phyloP scores from a whole-genome alignment of 2,888 invertebrate genomes.

The Polia nebulosa region DNA sequence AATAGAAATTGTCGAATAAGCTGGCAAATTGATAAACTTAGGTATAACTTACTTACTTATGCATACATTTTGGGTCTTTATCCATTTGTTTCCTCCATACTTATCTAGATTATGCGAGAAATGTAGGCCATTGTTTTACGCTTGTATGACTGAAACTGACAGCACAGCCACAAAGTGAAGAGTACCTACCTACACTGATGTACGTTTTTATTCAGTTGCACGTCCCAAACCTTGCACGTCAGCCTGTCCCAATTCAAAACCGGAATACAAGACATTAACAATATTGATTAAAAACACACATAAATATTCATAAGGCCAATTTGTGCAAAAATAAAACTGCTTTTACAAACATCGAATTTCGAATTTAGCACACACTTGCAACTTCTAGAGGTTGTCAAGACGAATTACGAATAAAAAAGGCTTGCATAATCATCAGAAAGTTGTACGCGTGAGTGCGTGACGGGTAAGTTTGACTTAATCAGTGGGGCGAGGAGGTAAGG shows the following conservation, averaged over 20 bases:
- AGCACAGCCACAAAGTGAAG: neutral
- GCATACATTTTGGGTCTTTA: neutral
- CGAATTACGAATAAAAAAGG: constrained; percentile 33
- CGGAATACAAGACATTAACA: constrained; percentile 17
- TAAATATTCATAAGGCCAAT: constrained; percentile 39
- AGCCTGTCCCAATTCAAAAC: constrained; percentile 26
- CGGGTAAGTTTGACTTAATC: constrained; percentile 45
- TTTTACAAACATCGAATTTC: constrained; percentile 44
- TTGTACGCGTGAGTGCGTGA: constrained; percentile 55
- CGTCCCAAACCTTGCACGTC: constrained; percentile 2
- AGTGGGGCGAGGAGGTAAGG: constrained; percentile 62
- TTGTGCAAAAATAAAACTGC: constrained; percentile 28
- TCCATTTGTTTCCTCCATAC: constrained; percentile 17
- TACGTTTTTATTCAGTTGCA: neutral
- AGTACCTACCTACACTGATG: neutral
- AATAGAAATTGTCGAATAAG: too few relatives aligned
- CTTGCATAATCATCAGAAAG: constrained; percentile 57
- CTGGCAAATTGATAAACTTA: too few relatives aligned
- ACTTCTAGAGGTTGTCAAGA: constrained; percentile 26
- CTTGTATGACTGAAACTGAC: neutral
- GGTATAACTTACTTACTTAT: too few relatives aligned
- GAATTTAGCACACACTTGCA: constrained; percentile 30
- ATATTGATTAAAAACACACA: constrained; percentile 38
- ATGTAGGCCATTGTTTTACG: constrained; percentile 11
- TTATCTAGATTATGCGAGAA: constrained; percentile 27